A percentile compares a stretch with the other conserved stretches of the same genome.
Conservation (phyloP, 2,888 invertebrate species). For the Alloplasta piceator region DNA sequence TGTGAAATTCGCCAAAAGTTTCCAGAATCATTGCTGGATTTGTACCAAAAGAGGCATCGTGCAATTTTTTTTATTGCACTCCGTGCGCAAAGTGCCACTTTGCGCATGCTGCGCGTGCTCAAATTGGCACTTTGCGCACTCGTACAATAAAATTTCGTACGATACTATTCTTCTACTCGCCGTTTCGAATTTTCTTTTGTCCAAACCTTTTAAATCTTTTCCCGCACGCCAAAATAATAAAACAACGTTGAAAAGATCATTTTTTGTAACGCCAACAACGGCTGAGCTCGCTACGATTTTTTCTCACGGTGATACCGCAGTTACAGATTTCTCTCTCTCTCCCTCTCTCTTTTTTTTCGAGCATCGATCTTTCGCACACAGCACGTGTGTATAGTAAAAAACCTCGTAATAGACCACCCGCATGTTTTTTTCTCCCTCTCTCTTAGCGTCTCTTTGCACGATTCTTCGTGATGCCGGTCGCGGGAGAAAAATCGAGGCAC, state of each 20-base stretch:
- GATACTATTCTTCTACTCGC: too few species aligned
- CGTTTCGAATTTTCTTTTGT: too few species aligned
- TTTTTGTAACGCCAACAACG: conserved; percentile 47
- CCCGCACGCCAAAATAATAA: conserved; percentile 39
- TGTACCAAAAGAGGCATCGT: too few species aligned
- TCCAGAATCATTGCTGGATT: too few species aligned
- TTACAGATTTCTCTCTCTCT: background rate
- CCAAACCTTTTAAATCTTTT: too few species aligned
- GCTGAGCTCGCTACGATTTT: conserved; percentile 37
- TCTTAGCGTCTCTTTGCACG: conserved; percentile 1
- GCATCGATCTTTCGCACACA: conserved; percentile 31
- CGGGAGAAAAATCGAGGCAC: conserved; percentile 32
- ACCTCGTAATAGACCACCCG: conserved; percentile 35
- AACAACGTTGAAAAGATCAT: conserved; percentile 48
- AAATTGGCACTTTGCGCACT: too few species aligned
- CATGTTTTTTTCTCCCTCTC: conserved; percentile 9
- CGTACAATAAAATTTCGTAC: too few species aligned
- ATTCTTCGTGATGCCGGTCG: conserved; percentile 16
- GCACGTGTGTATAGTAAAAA: conserved; percentile 13
- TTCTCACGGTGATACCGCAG: conserved; percentile 36
- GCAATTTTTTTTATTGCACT: too few species aligned
- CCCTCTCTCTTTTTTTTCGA: background rate
- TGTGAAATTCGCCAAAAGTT: too few species aligned
- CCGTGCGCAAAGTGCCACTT: too few species aligned
- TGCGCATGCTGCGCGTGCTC: too few species aligned